Conservation (phyloP, 2,888 invertebrate genomes). For the Odontocerum albicorne region DNA sequence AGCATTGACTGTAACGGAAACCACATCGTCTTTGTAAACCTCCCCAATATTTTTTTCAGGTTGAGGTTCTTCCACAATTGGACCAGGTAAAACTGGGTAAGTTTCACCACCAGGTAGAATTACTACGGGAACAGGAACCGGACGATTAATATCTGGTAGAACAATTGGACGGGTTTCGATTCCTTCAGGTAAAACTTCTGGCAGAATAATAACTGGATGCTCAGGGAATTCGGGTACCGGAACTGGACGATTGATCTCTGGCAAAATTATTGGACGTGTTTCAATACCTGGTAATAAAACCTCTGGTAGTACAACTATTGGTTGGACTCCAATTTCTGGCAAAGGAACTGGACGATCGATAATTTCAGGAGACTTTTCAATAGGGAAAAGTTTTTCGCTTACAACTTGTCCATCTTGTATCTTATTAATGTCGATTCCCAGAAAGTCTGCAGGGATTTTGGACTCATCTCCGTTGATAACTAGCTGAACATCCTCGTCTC, state of each 20-base stretch:
- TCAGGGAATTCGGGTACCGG: conserved; percentile 1
- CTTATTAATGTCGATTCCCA: conserved; percentile 14
- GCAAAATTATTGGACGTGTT: not conserved
- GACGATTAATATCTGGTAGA: not conserved
- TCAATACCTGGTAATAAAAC: not conserved
- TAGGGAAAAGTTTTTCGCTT: conserved; percentile 13
- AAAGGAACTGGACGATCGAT: not conserved
- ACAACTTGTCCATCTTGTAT: conserved; percentile 9
- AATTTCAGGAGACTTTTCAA: not conserved
- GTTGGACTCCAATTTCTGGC: not conserved
- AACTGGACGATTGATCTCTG: not conserved
- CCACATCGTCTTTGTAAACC: conserved; percentile 18
- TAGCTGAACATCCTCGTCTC: conserved; percentile 16
- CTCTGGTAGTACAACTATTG: not conserved
- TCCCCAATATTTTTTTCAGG: not conserved
- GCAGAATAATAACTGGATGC: not conserved
- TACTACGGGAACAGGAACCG: not conserved
- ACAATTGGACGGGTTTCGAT: not conserved
- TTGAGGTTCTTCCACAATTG: conserved; percentile 2
- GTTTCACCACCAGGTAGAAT: not conserved
- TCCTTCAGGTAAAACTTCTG: conserved; percentile 2
- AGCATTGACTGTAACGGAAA: conserved; percentile 21
- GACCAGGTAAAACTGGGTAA: not conserved
- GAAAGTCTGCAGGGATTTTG: conserved; percentile 5
- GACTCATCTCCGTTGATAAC: conserved; percentile 20